Evolutionary conservation across 2,888 invertebrate species (phyloP).

Genomic region (Candidula unifasciata): DNA sequence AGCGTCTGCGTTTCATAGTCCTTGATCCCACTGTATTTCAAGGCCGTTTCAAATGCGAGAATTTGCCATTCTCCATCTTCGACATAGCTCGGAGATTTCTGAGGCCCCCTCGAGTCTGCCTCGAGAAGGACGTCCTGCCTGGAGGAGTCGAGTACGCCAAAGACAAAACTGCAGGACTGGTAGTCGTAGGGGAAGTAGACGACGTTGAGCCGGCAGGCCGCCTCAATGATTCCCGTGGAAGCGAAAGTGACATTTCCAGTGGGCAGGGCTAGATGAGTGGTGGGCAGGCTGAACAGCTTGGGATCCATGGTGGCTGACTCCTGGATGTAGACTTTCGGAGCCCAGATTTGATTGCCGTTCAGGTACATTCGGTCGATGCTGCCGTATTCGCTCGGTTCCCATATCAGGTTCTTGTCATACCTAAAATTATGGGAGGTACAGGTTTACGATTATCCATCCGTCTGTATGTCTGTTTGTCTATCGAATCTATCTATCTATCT

Average conservation of each 20-base stretch:
- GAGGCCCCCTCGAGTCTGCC: not conserved
- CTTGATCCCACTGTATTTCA: not conserved
- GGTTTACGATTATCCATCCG: no score
- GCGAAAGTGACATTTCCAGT: slow-evolving; percentile 21
- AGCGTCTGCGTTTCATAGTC: slow-evolving; percentile 26
- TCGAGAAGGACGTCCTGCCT: slow-evolving; percentile 3
- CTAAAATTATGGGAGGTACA: no score
- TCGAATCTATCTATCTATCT: no score
- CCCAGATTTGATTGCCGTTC: no score
- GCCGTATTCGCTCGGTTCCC: no score
- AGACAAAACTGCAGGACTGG: slow-evolving; percentile 22
- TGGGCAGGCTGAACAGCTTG: slow-evolving; percentile 26
- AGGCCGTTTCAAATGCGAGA: not conserved
- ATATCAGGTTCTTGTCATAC: no score
- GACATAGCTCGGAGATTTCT: not conserved
- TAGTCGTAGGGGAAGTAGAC: slow-evolving; percentile 48
- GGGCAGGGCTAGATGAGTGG: slow-evolving; percentile 9
- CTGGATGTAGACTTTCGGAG: slow-evolving; percentile 4
- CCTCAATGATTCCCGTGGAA: slow-evolving; percentile 17
- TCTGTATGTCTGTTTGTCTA: no score
- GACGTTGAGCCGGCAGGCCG: slow-evolving; percentile 44
- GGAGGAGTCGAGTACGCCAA: slow-evolving; percentile 26
- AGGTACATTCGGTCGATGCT: no score
- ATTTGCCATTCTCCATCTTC: slow-evolving; percentile 20
- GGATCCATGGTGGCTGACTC: slow-evolving; percentile 12